These are phyloP conservation scores for Clavelina lepadiformis DNA, from an alignment of 23 tunicate genomes.

Conservation along the genomic window DNA sequence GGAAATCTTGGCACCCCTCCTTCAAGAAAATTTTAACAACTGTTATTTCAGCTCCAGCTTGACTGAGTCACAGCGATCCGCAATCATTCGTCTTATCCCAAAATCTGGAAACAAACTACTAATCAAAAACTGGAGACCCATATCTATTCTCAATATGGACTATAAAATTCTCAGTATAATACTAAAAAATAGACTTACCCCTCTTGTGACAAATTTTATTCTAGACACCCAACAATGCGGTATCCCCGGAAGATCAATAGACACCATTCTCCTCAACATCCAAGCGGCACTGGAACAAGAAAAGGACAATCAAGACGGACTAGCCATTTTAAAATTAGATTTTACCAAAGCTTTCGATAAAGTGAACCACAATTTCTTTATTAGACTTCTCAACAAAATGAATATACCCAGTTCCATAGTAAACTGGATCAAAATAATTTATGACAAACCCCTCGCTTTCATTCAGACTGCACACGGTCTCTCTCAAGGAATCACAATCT, in stretches of 20 bases:
- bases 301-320: background rate
- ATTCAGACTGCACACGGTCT: background rate
- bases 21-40: conserved; percentile 2
- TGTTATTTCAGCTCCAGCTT: background rate
- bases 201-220: no score
- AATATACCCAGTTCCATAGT: background rate
- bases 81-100: background rate
- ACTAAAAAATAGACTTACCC: background rate
- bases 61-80: background rate
- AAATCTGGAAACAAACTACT: background rate
- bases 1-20: background rate
- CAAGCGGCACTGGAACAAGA: background rate
- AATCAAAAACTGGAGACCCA: conserved; percentile 4
- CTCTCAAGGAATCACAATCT: background rate
- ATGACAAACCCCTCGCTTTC: background rate
- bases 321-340: conserved; percentile 2
- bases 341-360: conserved; percentile 12
- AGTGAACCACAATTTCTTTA: background rate
- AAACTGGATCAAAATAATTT: background rate
- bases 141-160: conserved; percentile 3
- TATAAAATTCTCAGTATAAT: conserved; percentile 7
- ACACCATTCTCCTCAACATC: no score
- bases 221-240: no score
- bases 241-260: no score
- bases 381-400: background rate